Evolutionary conservation across 1,140 invertebrate genomes (phyloP).

Genomic region (Arion vulgaris): DNA sequence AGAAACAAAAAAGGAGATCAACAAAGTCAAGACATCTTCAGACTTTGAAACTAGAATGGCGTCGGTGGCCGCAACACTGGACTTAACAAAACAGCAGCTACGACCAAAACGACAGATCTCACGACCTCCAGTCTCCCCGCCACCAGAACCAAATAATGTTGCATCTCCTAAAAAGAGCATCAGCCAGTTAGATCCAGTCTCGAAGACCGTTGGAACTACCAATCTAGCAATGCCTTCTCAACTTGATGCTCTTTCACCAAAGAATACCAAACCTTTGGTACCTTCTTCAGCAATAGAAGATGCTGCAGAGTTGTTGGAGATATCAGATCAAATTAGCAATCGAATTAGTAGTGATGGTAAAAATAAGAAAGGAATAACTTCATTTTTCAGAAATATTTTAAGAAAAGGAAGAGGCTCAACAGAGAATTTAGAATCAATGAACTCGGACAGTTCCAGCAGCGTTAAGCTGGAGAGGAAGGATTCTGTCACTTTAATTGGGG

Average conservation of each 20-base stretch:
- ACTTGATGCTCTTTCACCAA: conserved; percentile 24
- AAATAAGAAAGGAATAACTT: conserved; percentile 57
- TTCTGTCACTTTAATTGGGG: neutral
- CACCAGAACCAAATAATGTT: conserved; percentile 47
- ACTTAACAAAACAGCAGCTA: conserved; percentile 51
- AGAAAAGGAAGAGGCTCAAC: conserved; percentile 56
- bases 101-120: conserved; percentile 59
- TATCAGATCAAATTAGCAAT: neutral
- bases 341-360: conserved; percentile 36
- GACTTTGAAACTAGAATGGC: conserved; percentile 64
- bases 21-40: conserved; percentile 41
- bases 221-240: conserved; percentile 46
- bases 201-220: conserved; percentile 58
- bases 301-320: conserved; percentile 10
- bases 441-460: conserved; percentile 46
- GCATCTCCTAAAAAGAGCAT: conserved; percentile 37
- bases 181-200: conserved; percentile 55
- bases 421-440: conserved; percentile 45
- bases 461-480: conserved; percentile 26
- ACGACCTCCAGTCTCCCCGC: conserved; percentile 59
- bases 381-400: conserved; percentile 63
- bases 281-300: conserved; percentile 26
- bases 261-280: neutral
- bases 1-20: conserved; percentile 36
- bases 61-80: conserved; percentile 57